Evolutionary conservation across 2,888 invertebrate species (phyloP).

Genomic region (Calameuta filiformis): DNA sequence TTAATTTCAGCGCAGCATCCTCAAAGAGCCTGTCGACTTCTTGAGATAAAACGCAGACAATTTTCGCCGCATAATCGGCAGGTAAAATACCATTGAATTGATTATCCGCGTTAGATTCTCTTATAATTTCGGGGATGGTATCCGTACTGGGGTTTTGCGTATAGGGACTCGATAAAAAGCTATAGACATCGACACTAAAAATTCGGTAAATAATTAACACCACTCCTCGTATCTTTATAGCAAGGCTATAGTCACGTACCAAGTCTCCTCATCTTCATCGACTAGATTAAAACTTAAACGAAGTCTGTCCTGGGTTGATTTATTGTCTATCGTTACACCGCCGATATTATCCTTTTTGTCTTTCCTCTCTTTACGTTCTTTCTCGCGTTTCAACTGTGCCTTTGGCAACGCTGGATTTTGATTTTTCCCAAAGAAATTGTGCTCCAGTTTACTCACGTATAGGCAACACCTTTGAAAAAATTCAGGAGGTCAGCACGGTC

Average conservation of each 20-base stretch:
- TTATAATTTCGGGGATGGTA: conserved; percentile 77
- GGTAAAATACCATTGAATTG: conserved; percentile 73
- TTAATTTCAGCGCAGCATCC: conserved; percentile 87
- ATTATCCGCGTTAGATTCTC: conserved; percentile 69
- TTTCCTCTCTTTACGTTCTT: conserved; percentile 69
- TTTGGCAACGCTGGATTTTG: conserved; percentile 76
- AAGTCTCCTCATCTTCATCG: conserved; percentile 81
- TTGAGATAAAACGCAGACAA: conserved; percentile 89
- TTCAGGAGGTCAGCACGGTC: neutral
- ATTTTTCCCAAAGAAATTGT: conserved; percentile 88
- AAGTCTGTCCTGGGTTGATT: conserved; percentile 72
- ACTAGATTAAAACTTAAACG: conserved; percentile 73
- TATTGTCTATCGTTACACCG: conserved; percentile 67
- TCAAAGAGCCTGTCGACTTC: conserved; percentile 93
- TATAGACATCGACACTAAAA: conserved; percentile 84
- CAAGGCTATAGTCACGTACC: conserved; percentile 66
- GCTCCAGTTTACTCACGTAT: conserved; percentile 92
- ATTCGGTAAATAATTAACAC: conserved; percentile 19
- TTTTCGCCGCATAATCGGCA: conserved; percentile 86
- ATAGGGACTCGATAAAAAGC: conserved; percentile 79
- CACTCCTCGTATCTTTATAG: neutral
- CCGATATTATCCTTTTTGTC: conserved; percentile 65
- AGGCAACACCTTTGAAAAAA: conserved; percentile 77
- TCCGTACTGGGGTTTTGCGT: conserved; percentile 69
- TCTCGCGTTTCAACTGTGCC: conserved; percentile 74